A percentile compares a stretch with the other conserved stretches of the same genome.
Evolutionary conservation across 2,888 invertebrate genomes (phyloP).

Genomic region (Drosophila borborema): DNA sequence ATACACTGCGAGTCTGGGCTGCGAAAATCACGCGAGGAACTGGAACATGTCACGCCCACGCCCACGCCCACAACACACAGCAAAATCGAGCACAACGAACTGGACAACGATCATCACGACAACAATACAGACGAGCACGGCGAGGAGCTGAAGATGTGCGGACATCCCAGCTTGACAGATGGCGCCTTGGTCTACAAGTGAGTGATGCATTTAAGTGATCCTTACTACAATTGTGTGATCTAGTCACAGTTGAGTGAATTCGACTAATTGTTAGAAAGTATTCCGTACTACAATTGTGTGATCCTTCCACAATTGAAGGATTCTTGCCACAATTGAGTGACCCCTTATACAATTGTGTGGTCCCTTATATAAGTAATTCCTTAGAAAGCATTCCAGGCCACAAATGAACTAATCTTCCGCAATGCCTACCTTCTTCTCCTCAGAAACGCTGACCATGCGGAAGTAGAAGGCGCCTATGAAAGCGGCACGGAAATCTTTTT

Average conservation of each 20-base stretch:
- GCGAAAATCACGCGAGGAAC: conserved; percentile 83
- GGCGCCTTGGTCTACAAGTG: conserved; percentile 90
- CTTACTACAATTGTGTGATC: conserved; percentile 27
- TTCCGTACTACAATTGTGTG: too few species aligned
- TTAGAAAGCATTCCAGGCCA: too few species aligned
- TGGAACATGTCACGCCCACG: conserved; percentile 62
- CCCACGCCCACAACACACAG: conserved; percentile 35
- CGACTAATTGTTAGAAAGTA: too few species aligned
- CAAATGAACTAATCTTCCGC: too few species aligned
- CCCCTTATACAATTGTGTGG: conserved; percentile 85
- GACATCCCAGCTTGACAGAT: conserved; percentile 88
- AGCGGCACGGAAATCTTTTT: conserved; percentile 94
- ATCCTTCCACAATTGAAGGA: conserved; percentile 26
- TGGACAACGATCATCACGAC: conserved; percentile 65
- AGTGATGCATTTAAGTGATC: conserved; percentile 58
- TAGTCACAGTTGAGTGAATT: conserved; percentile 83
- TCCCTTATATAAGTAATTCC: conserved; percentile 82
- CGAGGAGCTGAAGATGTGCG: conserved; percentile 82
- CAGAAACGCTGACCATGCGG: conserved; percentile 89
- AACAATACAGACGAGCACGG: conserved; percentile 77
- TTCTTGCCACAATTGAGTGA: conserved; percentile 83
- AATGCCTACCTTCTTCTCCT: too few species aligned
- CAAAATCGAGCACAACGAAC: conserved; percentile 67
- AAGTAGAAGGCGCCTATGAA: conserved; percentile 90
- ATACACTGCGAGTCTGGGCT: conserved; percentile 83